A percentile compares a stretch with the other conserved stretches of the same genome.
Conservation (phyloP, 1,140 invertebrate genomes). For the Colletes gigas region DNA sequence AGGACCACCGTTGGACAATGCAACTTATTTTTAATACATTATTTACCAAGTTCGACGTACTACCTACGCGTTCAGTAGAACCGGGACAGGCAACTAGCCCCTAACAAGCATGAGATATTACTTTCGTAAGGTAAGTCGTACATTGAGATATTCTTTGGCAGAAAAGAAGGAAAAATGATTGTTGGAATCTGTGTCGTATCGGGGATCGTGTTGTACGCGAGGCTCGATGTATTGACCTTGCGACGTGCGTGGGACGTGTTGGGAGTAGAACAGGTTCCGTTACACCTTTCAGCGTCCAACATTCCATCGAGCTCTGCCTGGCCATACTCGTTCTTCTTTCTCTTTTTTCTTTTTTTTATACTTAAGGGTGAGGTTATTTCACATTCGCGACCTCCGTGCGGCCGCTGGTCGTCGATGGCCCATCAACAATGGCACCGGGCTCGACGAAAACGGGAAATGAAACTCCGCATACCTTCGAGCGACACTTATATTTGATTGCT, state of each 20-base stretch:
- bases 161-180: constrained; percentile 19
- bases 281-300: constrained; percentile 57
- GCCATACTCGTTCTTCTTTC: constrained; percentile 39
- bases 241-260: constrained; percentile 35
- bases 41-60: neutral
- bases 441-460: constrained; percentile 34
- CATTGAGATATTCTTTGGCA: constrained; percentile 14
- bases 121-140: neutral
- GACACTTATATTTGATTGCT: constrained; percentile 61
- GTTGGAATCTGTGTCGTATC: constrained; percentile 37
- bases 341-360: constrained; percentile 4
- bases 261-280: constrained; percentile 69
- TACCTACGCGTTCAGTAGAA: neutral
- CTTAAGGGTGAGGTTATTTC: constrained; percentile 35
- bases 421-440: neutral
- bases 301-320: constrained; percentile 52
- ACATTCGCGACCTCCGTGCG: constrained; percentile 25
- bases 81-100: neutral
- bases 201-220: constrained; percentile 15
- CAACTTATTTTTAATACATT: neutral
- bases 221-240: constrained; percentile 58
- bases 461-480: constrained; percentile 1
- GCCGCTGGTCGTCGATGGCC: constrained; percentile 15
- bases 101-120: constrained; percentile 18
- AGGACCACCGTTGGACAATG: too few species aligned